Base-by-base conservation (phyloP, 2,888 invertebrate genomes). In the Harmothoe impar region DNA sequence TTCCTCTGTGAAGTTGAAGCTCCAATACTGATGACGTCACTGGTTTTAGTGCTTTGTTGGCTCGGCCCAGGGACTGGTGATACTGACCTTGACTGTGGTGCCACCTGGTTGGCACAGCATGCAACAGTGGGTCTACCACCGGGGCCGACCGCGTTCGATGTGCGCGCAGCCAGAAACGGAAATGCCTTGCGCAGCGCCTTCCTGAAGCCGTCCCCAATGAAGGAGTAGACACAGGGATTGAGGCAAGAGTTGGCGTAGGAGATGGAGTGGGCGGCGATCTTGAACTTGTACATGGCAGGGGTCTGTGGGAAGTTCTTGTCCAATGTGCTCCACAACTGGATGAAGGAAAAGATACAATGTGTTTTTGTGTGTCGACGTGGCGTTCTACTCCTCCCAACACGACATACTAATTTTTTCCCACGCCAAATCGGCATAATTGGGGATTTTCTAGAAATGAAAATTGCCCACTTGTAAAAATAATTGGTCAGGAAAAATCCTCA, bases 211-310 rank as follows among this genome's bases (percentile, higher is more conserved):
- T 95, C 95, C 43, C 94, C 94, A 72, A 95, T 92, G 91, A 94
- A 94, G 31, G 94, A 94, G 92, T 95, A 95, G 31, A 95, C 94
- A 62, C 94, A 94, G 3, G 95, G 95, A 91, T 95, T 95, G 33
- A 95, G 94, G 92, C 94, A 94, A 10, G 94, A 94, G 91, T 94
- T 95, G 81, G 94, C 94, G 92, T 94, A 95, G 1, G 94, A 95
- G 72, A 95, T 91, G 5, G 94, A 94, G 91, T 94, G 94, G 29
- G 94, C 94, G 68, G 94, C 91, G 51, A 93, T 90, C 89, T 93
- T 94, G 56, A 94, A 92, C 33, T 92, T 91, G 89, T 93, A 94
- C 91, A 93, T 91, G 5, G 91, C 78, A 0, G 89, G 35, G 0
- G 93, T 94, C 90, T 88, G 92, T 0, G 94, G 94, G 91, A 94